Evolutionary conservation across 1,140 invertebrate genomes (phyloP), one percentile per base, ranked within the genome.

Genomic region (Drosophila pandora): DNA sequence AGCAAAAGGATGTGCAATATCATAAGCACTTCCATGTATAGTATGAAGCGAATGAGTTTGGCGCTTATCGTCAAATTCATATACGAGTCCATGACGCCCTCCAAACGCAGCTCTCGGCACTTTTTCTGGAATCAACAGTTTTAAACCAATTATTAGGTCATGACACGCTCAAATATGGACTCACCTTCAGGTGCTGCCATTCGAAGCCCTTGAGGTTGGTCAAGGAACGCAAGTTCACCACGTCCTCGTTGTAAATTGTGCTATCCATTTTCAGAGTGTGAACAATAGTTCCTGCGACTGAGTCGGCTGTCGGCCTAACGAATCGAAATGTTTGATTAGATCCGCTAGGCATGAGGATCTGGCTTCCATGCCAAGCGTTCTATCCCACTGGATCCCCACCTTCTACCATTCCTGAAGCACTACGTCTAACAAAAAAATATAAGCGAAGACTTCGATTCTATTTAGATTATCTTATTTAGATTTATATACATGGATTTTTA

Each of bases 161-260:
- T 12, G 9, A 12, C 39, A 21, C 17, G 6, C n/a, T 21, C 9
- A 9, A 17, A 3, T 3, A 32, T n/a, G 2, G 2, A 30, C 22
- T 37, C 28, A 79, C 77, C 12, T 56, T 25, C n/a, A 75, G 9
- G 0, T 61, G 32, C 1, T 2, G 7, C 70, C 59, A 79, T 39
- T 74, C 70, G 3, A 45, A 58, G 17, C 22, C 34, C 13, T 28
- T 57, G 2, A 39, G 4, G 30, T 61, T 39, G 13, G 22, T n/a
- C 23, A 59, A 48, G 3, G 30, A 37, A 5, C 30, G 67, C 2
- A 39, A n/a, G 30, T 52, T 53, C 0, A 21, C 13, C 12, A 30
- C 45, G 47, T 70, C 54, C 22, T 70, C 48, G 2, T 62, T 56
- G n/a, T 10, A 22, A 45, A 45, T 32, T 10, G 10, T 10, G 21